These are phyloP conservation scores for Alethe castanea DNA, from an alignment of 2,113 vertebrate genomes.

Conservation along the genomic window DNA sequence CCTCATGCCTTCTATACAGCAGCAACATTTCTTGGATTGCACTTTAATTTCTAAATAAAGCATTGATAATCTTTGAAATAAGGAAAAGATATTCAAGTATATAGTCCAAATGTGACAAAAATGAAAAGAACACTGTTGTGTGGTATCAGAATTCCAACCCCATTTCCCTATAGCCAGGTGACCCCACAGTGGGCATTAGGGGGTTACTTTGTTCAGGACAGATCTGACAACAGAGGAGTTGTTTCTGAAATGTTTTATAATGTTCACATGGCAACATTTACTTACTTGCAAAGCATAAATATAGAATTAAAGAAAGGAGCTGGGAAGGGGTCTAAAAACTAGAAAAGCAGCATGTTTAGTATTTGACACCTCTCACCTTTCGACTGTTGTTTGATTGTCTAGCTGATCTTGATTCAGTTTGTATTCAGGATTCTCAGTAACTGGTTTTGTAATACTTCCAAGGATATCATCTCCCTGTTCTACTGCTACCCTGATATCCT, in stretches of 20 bases:
- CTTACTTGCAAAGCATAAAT: background rate
- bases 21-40: background rate
- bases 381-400: constrained; percentile 89
- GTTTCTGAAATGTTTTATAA: background rate
- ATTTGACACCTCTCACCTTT: constrained; percentile 77
- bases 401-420: constrained; percentile 90
- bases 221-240: background rate
- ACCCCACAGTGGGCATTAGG: rapidly evolving
- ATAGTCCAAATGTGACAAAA: background rate
- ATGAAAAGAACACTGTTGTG: background rate
- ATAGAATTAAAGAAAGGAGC: background rate
- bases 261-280: background rate
- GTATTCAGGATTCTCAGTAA: constrained; percentile 78
- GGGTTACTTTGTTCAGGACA: background rate
- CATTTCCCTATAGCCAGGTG: background rate
- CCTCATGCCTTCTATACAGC: background rate
- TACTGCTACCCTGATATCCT: constrained; percentile 82
- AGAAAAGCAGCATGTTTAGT: background rate
- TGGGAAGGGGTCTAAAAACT: background rate
- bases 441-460: constrained; percentile 83
- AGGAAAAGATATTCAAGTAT: background rate
- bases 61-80: background rate
- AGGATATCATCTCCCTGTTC: constrained; percentile 82
- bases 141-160: background rate
- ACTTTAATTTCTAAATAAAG: background rate